Evolutionary conservation across 2,113 vertebrate species (phyloP).

Genomic region (Rhea americana): DNA sequence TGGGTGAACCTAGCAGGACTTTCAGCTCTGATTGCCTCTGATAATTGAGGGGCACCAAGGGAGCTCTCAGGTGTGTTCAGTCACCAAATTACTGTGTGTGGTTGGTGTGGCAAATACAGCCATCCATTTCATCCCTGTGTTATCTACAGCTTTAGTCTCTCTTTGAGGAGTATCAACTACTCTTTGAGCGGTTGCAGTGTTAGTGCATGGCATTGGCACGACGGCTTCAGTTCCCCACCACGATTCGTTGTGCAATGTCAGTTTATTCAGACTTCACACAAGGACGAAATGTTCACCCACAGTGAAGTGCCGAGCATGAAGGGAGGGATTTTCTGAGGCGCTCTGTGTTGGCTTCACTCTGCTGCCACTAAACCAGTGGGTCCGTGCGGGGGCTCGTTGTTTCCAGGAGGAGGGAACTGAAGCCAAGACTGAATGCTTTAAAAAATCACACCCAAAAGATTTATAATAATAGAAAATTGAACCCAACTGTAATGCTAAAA

Average conservation of each 20-base stretch:
- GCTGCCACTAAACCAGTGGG: background rate
- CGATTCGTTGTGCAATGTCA: conserved; percentile 21
- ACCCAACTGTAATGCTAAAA: conserved; percentile 9
- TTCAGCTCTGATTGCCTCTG: background rate
- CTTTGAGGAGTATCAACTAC: background rate
- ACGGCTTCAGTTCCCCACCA: background rate
- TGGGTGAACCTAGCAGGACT: background rate
- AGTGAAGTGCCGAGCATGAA: background rate
- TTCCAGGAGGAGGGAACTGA: background rate
- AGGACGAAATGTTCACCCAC: conserved; percentile 36
- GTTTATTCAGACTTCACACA: conserved; percentile 25
- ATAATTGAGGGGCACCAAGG: background rate
- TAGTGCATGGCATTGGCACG: background rate
- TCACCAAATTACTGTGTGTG: background rate
- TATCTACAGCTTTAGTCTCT: background rate
- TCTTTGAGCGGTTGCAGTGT: fast-evolving
- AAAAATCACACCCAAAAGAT: conserved; percentile 32
- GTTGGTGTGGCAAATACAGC: background rate
- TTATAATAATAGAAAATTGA: conserved; percentile 39
- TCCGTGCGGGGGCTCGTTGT: background rate
- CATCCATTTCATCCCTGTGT: background rate
- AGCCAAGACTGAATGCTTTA: background rate
- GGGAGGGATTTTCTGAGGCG: background rate
- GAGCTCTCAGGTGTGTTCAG: background rate
- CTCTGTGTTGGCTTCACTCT: background rate